Percentiles rank a stretch among this genome's conserved stretches.
These are phyloP conservation scores for Atrichornis clamosus DNA, from an alignment of 2,113 vertebrate genomes.

Conservation along the genomic window DNA sequence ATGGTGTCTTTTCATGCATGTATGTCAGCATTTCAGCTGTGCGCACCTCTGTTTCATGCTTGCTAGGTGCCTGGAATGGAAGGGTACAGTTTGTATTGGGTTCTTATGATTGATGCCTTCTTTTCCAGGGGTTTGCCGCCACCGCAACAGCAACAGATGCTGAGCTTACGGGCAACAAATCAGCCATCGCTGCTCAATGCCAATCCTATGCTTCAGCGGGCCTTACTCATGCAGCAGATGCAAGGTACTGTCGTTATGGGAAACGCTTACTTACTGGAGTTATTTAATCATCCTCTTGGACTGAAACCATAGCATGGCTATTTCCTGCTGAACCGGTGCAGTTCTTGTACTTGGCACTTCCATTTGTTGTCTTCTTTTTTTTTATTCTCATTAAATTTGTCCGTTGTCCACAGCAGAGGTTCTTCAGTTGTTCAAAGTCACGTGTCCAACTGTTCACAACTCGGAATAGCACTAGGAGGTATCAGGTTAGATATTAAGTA, in stretches of 20 bases:
- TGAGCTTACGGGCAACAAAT: constrained; percentile 82
- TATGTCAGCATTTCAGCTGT: neutral
- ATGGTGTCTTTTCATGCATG: neutral
- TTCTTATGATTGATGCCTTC: neutral
- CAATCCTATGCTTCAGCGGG: constrained; percentile 90
- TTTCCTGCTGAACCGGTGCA: constrained; percentile 1
- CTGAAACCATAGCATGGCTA: neutral
- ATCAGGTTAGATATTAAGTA: neutral
- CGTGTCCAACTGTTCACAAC: neutral
- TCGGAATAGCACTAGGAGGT: neutral
- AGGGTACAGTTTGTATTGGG: neutral
- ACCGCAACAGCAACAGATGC: constrained; percentile 81
- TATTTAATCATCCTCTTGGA: constrained; percentile 12
- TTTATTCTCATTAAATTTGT: neutral
- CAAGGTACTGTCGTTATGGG: constrained; percentile 81
- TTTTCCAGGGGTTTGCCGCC: constrained; percentile 72
- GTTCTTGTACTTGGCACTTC: neutral
- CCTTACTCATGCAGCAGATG: constrained; percentile 94
- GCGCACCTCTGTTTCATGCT: neutral
- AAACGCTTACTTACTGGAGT: constrained; percentile 1
- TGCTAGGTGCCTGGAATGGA: neutral
- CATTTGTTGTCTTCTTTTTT: neutral
- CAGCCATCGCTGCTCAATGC: constrained; percentile 85
- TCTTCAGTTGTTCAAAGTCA: neutral
- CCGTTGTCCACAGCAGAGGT: neutral